phyloP scores from a whole-genome alignment of 2,888 invertebrate species.

The Cheilosia variabilis region DNA sequence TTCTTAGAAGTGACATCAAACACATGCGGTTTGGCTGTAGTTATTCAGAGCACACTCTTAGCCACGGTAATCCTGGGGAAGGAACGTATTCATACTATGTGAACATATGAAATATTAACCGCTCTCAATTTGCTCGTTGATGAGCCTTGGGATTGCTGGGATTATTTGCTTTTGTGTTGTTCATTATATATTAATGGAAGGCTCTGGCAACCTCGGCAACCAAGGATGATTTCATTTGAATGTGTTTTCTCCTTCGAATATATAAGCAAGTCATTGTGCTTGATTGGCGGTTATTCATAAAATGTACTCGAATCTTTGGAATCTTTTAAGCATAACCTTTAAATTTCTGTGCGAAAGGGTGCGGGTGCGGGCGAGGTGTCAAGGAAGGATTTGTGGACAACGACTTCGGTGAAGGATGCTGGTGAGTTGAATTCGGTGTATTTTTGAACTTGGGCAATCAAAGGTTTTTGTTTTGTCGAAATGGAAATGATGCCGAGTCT shows the following conservation, averaged over 20 bases:
- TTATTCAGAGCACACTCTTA: not conserved
- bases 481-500: too few relatives aligned
- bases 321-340: not conserved
- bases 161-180: slow-evolving; percentile 35
- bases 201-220: slow-evolving; percentile 9
- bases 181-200: not conserved
- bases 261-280: not conserved
- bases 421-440: too few relatives aligned
- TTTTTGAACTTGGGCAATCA: too few relatives aligned
- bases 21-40: slow-evolving; percentile 11
- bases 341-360: too few relatives aligned
- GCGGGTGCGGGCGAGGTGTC: too few relatives aligned
- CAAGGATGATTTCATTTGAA: slow-evolving; percentile 10
- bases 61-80: not conserved
- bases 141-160: not conserved
- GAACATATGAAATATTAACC: slow-evolving; percentile 24
- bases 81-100: not conserved
- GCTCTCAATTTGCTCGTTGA: slow-evolving; percentile 11
- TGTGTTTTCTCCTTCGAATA: not conserved
- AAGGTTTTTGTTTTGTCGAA: too few relatives aligned
- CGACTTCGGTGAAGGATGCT: too few relatives aligned
- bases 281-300: not conserved
- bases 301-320: not conserved
- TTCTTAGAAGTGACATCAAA: slow-evolving; percentile 26
- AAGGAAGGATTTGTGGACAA: too few relatives aligned